Conservation (phyloP, 2,113 vertebrate species). For the Hirundichthys speculiger region DNA sequence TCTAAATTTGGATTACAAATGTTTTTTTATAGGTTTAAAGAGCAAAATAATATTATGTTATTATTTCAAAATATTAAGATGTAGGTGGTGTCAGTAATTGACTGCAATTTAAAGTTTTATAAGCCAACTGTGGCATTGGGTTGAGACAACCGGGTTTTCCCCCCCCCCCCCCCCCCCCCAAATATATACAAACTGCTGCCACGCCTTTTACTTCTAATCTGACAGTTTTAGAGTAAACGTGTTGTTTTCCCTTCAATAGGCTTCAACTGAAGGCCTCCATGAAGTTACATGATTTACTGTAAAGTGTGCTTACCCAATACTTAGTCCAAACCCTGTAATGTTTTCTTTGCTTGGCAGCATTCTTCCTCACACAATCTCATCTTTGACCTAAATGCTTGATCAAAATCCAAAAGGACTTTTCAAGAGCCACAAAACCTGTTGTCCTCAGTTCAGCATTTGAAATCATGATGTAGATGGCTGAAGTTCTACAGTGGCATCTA, state of each 20-base stretch:
- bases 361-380: background rate
- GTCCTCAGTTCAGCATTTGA: background rate
- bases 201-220: background rate
- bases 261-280: background rate
- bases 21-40: no score
- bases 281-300: constrained; percentile 10
- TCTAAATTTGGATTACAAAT: no score
- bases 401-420: background rate
- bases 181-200: background rate
- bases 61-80: no score
- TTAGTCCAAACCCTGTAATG: background rate
- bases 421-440: background rate
- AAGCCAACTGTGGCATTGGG: no score
- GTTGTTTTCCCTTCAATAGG: background rate
- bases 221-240: background rate
- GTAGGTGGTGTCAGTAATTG: no score
- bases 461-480: background rate
- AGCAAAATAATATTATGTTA: no score
- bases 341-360: background rate
- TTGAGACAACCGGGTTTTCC: no score
- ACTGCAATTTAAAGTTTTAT: no score
- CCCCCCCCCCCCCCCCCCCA: no score
- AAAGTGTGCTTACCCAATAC: constrained; percentile 1
- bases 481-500: background rate
- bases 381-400: background rate